Conservation (phyloP, 1,140 invertebrate genomes). For the Nomia melanderi region DNA sequence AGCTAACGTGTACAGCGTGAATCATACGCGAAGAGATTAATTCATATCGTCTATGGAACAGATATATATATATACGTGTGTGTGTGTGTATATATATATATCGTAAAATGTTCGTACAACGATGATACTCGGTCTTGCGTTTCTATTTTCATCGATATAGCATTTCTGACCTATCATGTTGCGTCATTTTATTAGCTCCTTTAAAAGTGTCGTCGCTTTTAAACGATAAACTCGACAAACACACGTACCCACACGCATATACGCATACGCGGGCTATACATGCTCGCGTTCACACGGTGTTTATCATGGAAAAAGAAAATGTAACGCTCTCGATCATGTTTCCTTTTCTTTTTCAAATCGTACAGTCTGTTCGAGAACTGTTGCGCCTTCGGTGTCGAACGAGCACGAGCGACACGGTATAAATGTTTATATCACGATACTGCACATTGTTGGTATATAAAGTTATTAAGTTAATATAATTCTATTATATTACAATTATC, state of each 20-base stretch:
- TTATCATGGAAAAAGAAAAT: slow-evolving; percentile 23
- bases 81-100: too few species aligned
- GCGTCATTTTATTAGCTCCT: slow-evolving; percentile 28
- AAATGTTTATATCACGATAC: slow-evolving; percentile 29
- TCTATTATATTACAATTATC: slow-evolving; percentile 45
- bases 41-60: slow-evolving; percentile 28
- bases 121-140: slow-evolving; percentile 21
- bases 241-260: not conserved
- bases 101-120: slow-evolving; percentile 11
- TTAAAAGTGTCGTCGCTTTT: slow-evolving; percentile 21
- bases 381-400: slow-evolving; percentile 19
- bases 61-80: too few species aligned
- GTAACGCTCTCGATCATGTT: slow-evolving; percentile 2
- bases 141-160: slow-evolving; percentile 13
- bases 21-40: slow-evolving; percentile 12
- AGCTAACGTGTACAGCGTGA: not conserved
- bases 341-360: slow-evolving; percentile 30
- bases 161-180: slow-evolving; percentile 1
- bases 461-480: slow-evolving; percentile 44
- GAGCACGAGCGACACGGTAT: slow-evolving; percentile 8
- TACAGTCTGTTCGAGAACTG: slow-evolving; percentile 13
- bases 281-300: too few species aligned
- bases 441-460: slow-evolving; percentile 49
- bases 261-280: too few species aligned
- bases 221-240: slow-evolving; percentile 14